Conservation (phyloP, 2,888 invertebrate genomes). For the Horisme vitalbata region DNA sequence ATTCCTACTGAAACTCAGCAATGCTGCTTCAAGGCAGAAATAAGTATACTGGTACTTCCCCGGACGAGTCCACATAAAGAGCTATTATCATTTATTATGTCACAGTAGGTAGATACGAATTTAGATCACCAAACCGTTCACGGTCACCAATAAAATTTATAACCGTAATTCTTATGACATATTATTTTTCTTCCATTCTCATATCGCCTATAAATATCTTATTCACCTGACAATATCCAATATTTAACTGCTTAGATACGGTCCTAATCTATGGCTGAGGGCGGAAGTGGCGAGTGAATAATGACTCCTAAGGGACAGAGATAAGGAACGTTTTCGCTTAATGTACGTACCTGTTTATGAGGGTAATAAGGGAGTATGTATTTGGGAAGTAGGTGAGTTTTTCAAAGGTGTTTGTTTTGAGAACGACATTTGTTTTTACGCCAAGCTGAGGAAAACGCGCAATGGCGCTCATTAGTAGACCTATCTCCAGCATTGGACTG, state of each 20-base stretch:
- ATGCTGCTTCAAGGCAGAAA: too few relatives aligned
- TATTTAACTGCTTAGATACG: slow-evolving; percentile 19
- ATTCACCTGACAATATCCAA: slow-evolving; percentile 29
- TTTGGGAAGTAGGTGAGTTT: slow-evolving; percentile 4
- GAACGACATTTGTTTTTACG: background rate
- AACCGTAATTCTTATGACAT: slow-evolving; percentile 17
- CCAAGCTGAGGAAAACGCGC: too few relatives aligned
- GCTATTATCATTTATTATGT: too few relatives aligned
- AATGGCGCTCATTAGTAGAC: background rate
- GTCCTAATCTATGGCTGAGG: slow-evolving; percentile 23
- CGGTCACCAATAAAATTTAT: slow-evolving; percentile 13
- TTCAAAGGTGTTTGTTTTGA: background rate
- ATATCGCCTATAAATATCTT: slow-evolving; percentile 27
- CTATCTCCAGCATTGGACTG: too few relatives aligned
- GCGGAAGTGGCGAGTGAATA: slow-evolving; percentile 26
- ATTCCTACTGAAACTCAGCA: too few relatives aligned
- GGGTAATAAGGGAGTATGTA: slow-evolving; percentile 22
- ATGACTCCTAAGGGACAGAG: slow-evolving; percentile 22
- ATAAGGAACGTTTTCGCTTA: slow-evolving; percentile 27
- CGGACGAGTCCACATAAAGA: too few relatives aligned
- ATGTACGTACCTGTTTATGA: slow-evolving; percentile 21
- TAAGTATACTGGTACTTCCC: too few relatives aligned
- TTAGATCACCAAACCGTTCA: too few relatives aligned
- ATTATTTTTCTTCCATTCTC: slow-evolving; percentile 15
- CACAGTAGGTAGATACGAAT: too few relatives aligned